Evolutionary conservation across 2,888 invertebrate species (phyloP).

Genomic region (Parelbella ahira): DNA sequence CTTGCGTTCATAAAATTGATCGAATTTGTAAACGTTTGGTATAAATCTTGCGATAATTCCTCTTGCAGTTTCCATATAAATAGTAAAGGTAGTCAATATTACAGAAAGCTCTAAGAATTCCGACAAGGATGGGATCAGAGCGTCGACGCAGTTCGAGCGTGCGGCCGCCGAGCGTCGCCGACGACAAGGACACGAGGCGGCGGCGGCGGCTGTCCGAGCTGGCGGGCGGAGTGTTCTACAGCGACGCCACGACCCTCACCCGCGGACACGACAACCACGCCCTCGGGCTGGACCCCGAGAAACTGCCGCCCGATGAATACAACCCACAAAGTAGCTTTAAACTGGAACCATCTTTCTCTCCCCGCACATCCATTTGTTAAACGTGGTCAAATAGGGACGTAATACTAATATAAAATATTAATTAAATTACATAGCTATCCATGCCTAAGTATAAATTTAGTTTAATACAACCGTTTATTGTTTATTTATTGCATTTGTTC

Average conservation of each 20-base stretch:
- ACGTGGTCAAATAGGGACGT: not conserved
- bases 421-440: too few relatives aligned
- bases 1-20: too few relatives aligned
- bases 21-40: too few relatives aligned
- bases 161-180: slow-evolving; percentile 59
- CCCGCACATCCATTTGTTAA: slow-evolving; percentile 31
- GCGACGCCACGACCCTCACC: slow-evolving; percentile 51
- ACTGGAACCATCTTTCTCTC: slow-evolving; percentile 40
- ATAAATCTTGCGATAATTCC: too few relatives aligned
- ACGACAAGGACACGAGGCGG: slow-evolving; percentile 69
- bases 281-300: slow-evolving; percentile 58
- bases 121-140: slow-evolving; percentile 59
- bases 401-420: too few relatives aligned
- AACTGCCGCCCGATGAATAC: slow-evolving; percentile 48
- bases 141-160: slow-evolving; percentile 69
- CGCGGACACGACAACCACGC: slow-evolving; percentile 64
- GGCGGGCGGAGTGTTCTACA: slow-evolving; percentile 75
- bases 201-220: slow-evolving; percentile 69
- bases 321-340: slow-evolving; percentile 41
- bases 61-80: too few relatives aligned
- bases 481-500: too few relatives aligned
- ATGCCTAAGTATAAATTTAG: too few relatives aligned
- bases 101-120: slow-evolving; percentile 62
- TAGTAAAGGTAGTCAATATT: too few relatives aligned
- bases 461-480: too few relatives aligned